Evolutionary conservation across 2,888 invertebrate genomes (phyloP), one percentile per base, ranked within the genome.

Genomic region (Drosophila robusta): DNA sequence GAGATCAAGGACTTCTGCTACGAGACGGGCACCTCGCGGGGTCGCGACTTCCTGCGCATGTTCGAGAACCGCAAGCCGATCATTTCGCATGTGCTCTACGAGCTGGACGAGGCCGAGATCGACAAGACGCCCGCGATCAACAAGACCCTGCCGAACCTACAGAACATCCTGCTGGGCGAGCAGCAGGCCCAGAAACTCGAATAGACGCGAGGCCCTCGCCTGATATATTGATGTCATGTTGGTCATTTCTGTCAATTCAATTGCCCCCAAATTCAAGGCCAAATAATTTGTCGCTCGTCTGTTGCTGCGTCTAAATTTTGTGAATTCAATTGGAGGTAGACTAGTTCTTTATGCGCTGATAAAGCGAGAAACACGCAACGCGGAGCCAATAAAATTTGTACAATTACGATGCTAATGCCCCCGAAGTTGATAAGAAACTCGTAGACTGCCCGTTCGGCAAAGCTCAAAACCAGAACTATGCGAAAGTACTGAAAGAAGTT

Each of bases 1-100:
- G 26, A 54, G 1, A 24, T 79, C 3, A 16, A 22, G 6, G 50
- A 72, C 8, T 70, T 45, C 7, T 79, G 82, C 62, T 42, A 22
- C 6, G 12, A 36, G 34, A 1, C 6, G 4, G 78, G 75, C 22
- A 65, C 62, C 6, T 4, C 46, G 0, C 22, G 55, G 0, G 63
- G 61, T 2, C 45, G 12, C 4, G 78, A 81, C 24, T 71, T 69
- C 4, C 56, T 54, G 12, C 58, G 38, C 39, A 46, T 51, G n/a
- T 7, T 52, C 14, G 26, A 42, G 1, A 36, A 64, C 0, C 64
- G 38, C 0, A 9, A 1, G 0, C 14, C 16, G 0, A 9, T 26
- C 3, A 7, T 18, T 1, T 58, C 64, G 0, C 58, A 67, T 36
- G 64, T 55, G 0, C 57, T 78, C n/a, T 65, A 60, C 16, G 78